phyloP scores from a whole-genome alignment of 2,797 vertebrate species.

The Lacerta agilis region DNA sequence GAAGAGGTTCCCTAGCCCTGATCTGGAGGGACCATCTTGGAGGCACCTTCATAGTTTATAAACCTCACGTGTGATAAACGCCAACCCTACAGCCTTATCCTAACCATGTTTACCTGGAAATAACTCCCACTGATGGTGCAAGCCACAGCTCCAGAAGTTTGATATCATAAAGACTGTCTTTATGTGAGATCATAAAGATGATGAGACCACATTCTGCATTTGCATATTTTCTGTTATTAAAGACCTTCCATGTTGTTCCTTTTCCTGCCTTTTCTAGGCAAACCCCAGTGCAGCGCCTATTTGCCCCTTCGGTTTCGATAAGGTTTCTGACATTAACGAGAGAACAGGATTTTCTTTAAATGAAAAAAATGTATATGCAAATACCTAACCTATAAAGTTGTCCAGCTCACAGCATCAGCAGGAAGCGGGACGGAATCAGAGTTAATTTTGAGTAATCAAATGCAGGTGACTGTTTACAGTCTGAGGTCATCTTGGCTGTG shows the following conservation, averaged over 20 bases:
- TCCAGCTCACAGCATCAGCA: neutral
- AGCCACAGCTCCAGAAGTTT: neutral
- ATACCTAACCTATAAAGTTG: neutral
- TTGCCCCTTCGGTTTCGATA: neutral
- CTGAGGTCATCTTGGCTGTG: conserved; percentile 9
- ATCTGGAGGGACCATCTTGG: neutral
- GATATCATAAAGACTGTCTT: neutral
- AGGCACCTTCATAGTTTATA: neutral
- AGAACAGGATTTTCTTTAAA: neutral
- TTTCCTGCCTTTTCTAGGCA: neutral
- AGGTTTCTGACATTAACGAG: neutral
- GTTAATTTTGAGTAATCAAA: conserved; percentile 1
- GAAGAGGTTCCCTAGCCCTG: neutral
- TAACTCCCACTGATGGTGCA: neutral
- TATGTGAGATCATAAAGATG: too few relatives aligned
- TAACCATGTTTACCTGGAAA: too few relatives aligned
- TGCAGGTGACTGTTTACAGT: conserved; percentile 7
- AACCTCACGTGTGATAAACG: neutral
- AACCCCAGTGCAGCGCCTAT: neutral
- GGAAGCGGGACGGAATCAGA: neutral
- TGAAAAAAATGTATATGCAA: neutral
- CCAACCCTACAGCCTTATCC: neutral
- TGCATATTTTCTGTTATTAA: neutral
- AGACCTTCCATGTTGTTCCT: neutral
- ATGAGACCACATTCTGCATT: neutral